Base-by-base conservation (phyloP, 2,797 vertebrate species). In the Cygnus olor region DNA sequence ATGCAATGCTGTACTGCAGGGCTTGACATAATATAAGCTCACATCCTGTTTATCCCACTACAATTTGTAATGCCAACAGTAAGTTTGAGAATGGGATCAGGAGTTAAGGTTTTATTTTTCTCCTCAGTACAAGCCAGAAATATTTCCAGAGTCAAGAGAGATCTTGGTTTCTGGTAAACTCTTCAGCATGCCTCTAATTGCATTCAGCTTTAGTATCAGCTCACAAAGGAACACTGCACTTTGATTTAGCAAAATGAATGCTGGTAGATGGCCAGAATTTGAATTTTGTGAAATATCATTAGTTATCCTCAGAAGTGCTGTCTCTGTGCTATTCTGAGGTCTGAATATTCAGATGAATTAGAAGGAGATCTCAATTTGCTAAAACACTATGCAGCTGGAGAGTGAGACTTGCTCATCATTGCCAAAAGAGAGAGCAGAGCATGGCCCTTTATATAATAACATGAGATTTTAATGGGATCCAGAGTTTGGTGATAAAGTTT, bases 211-310 rank as follows among this genome's bases (percentile, higher is more conserved):
- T 90, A 82, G 58, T 72, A 86, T 76, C 57, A 86, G 28, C 69
- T 90, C 85, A 92, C 70, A 76, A 95, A 95, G 71, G 93, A 95
- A 58, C 36, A 45, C n/a, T 80, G 76, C 28, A 73, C 84, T 96
- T 95, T 81, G 88, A 94, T 91, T 94, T 85, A 94, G 90, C 47
- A 84, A 94, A 96, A 96, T 71, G 76, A 93, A 73, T 87, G 58
- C 51, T 96, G 88, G 78, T 80, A 56, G 54, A 80, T 72, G 11
- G 80, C 93, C 93, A 97, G 78, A 93, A 93, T 94, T 93, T 89
- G 69, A 88, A 93, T 97, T 95, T 93, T 93, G 27, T 85, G 68
- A 91, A 87, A 93, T 91, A 90, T 80, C 90, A 91, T 94, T 91
- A 92, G 83, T 95, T 95, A 89, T 94, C 91, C 83, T 95, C 89